Conservation (phyloP, 2,113 vertebrate genomes). For the Oryzias curvinotus region DNA sequence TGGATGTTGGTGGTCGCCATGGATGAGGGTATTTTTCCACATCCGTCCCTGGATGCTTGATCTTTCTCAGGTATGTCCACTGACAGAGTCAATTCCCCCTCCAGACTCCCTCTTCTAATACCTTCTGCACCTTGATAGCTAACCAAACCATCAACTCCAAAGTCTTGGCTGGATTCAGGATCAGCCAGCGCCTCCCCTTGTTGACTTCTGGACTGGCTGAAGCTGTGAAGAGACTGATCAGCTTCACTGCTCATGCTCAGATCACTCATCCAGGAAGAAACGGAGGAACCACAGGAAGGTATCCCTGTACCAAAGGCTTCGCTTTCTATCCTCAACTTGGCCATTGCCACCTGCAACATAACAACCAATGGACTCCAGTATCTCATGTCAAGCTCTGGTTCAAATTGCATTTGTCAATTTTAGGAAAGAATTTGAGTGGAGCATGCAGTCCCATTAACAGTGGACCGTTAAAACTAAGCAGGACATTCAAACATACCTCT, state of each 20-base stretch:
- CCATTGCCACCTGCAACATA: slow-evolving; percentile 80
- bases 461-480: neutral
- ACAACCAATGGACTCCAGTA: neutral
- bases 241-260: slow-evolving; percentile 89
- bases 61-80: slow-evolving; percentile 71
- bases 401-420: neutral
- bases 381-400: neutral
- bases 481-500: slow-evolving; percentile 69
- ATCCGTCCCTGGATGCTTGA: slow-evolving; percentile 75
- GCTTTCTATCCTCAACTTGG: slow-evolving; percentile 81
- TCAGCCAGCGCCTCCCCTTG: slow-evolving; percentile 89
- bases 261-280: slow-evolving; percentile 94
- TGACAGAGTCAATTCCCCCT: slow-evolving; percentile 72
- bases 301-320: slow-evolving; percentile 72
- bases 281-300: slow-evolving; percentile 85
- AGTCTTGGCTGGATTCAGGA: slow-evolving; percentile 59
- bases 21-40: slow-evolving; percentile 81
- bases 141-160: slow-evolving; percentile 50
- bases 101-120: slow-evolving; percentile 62
- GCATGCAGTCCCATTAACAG: neutral
- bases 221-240: slow-evolving; percentile 89
- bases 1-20: slow-evolving; percentile 86
- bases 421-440: neutral
- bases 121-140: slow-evolving; percentile 10
- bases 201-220: slow-evolving; percentile 88